These are phyloP conservation scores for Alethe castanea DNA, from an alignment of 2,113 vertebrate species.

Conservation along the genomic window DNA sequence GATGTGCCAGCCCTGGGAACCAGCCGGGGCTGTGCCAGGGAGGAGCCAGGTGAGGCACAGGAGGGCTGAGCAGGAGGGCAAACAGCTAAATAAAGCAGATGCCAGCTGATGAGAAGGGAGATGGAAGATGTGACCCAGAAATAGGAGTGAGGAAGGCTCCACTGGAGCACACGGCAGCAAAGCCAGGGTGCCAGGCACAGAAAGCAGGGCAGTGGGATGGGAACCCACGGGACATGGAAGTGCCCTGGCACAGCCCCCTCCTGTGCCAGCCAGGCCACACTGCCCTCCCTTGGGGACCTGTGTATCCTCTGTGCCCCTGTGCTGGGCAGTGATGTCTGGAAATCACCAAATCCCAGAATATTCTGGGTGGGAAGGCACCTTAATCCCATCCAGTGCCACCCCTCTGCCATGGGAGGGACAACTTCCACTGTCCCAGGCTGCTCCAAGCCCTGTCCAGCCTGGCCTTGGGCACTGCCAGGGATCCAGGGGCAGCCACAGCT, in stretches of 20 bases:
- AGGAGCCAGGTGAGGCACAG: background rate
- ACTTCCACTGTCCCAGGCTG: accelerated
- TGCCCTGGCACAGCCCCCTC: background rate
- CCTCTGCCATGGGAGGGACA: background rate
- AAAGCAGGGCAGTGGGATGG: background rate
- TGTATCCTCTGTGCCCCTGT: background rate
- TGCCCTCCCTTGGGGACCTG: accelerated
- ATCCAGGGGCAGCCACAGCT: no score
- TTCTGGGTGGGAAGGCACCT: background rate
- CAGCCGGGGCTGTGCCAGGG: background rate
- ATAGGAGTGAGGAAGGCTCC: background rate
- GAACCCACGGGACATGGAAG: background rate
- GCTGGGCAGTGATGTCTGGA: background rate
- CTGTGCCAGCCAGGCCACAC: background rate
- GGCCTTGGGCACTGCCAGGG: accelerated
- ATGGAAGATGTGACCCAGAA: constrained; percentile 5
- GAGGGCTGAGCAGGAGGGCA: background rate
- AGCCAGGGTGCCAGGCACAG: background rate
- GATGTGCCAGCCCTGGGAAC: background rate
- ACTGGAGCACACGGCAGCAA: background rate
- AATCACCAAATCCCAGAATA: background rate
- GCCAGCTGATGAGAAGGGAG: background rate
- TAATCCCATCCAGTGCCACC: background rate
- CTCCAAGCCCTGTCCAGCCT: accelerated
- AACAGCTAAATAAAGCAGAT: background rate